phyloP scores from a whole-genome alignment of 1,140 invertebrate species.

The Calephelis virginiensis region DNA sequence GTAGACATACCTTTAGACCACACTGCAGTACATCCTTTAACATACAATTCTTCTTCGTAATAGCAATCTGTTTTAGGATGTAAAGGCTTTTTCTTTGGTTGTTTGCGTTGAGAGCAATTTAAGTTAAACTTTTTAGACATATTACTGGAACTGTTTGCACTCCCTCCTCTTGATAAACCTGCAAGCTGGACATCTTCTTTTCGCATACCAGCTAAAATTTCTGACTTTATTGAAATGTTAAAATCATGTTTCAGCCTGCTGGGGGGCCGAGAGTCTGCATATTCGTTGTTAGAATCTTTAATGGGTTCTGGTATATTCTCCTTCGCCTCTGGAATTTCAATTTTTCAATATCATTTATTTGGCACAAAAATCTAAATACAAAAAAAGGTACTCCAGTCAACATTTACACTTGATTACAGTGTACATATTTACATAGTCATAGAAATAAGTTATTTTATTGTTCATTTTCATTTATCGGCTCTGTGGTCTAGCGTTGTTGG shows the following conservation, averaged over 20 bases:
- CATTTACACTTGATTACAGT: no score
- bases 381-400: no score
- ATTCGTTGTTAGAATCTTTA: conserved; percentile 55
- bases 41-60: conserved; percentile 93
- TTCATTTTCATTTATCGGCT: no score
- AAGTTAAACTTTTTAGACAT: conserved; percentile 65
- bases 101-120: conserved; percentile 38
- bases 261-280: conserved; percentile 57
- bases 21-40: conserved; percentile 89
- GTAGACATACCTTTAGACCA: conserved; percentile 83
- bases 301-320: conserved; percentile 37
- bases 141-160: conserved; percentile 68
- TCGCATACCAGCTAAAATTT: conserved; percentile 50
- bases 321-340: conserved; percentile 47
- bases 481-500: no score
- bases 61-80: conserved; percentile 70
- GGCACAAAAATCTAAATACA: no score
- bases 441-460: no score
- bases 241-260: conserved; percentile 69
- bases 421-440: no score
- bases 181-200: conserved; percentile 51
- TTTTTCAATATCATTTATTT: neutral
- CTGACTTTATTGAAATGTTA: conserved; percentile 70
- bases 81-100: conserved; percentile 38
- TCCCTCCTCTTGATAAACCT: conserved; percentile 52